phyloP scores from a whole-genome alignment of 2,888 invertebrate species.

The Xanthia togata region DNA sequence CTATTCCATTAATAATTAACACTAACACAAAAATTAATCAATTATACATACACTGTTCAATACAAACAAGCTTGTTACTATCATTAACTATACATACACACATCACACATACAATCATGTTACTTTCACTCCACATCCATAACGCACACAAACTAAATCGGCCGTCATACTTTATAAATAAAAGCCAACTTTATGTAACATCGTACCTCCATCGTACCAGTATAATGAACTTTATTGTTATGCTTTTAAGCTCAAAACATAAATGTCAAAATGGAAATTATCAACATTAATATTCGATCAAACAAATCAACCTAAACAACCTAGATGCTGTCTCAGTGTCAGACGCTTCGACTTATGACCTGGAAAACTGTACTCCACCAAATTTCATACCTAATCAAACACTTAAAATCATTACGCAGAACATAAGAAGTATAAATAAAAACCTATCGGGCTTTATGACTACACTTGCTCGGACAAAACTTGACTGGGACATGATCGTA shows the following conservation, averaged over 20 bases:
- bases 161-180: neutral
- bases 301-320: neutral
- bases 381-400: too few species aligned
- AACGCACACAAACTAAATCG: neutral
- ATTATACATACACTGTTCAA: neutral
- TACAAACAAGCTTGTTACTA: neutral
- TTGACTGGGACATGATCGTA: too few species aligned
- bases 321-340: neutral
- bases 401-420: too few species aligned
- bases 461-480: too few species aligned
- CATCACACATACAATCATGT: neutral
- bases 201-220: neutral
- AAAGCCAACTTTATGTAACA: neutral
- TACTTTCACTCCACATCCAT: neutral
- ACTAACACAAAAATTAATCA: neutral
- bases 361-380: too few species aligned
- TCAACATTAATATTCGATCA: neutral
- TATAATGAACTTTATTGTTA: neutral
- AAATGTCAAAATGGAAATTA: neutral
- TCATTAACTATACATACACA: slow-evolving; percentile 6
- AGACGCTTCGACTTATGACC: too few species aligned
- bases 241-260: neutral
- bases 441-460: too few species aligned
- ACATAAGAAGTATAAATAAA: too few species aligned
- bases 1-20: slow-evolving; percentile 2